Evolutionary conservation across 2,888 invertebrate genomes (phyloP).

Genomic region (Lagria hirta): DNA sequence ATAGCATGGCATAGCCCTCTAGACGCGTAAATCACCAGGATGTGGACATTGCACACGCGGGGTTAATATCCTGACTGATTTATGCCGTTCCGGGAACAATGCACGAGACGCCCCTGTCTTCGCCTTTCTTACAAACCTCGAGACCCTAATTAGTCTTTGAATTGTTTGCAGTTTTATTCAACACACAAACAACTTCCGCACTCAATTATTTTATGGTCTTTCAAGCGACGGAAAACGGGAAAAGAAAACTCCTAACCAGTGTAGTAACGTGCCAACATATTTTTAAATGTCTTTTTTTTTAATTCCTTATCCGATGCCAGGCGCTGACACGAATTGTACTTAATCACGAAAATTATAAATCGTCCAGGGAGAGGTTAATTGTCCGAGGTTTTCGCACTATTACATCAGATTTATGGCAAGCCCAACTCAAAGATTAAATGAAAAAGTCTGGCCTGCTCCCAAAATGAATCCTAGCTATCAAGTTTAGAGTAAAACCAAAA

Average conservation of each 20-base stretch:
- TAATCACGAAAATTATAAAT: constrained; percentile 19
- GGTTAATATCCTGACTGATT: constrained; percentile 54
- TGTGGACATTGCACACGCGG: constrained; percentile 53
- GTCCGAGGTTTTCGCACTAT: constrained; percentile 2
- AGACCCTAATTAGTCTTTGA: constrained; percentile 21
- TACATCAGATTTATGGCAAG: too few species aligned
- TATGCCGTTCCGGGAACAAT: constrained; percentile 40
- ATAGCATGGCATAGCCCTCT: constrained; percentile 51
- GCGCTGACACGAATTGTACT: constrained; percentile 16
- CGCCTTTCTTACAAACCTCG: constrained; percentile 18
- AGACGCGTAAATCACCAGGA: constrained; percentile 53
- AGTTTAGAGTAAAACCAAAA: too few species aligned
- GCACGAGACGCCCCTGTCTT: constrained; percentile 25
- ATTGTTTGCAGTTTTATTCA: constrained; percentile 26
- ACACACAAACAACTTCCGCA: constrained; percentile 23
- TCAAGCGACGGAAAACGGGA: constrained; percentile 13
- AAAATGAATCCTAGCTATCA: too few species aligned
- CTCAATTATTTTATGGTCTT: constrained; percentile 22
- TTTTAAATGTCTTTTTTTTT: constrained; percentile 10
- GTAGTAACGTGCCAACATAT: too few species aligned
- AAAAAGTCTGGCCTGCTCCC: too few species aligned
- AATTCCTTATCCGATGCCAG: constrained; percentile 3
- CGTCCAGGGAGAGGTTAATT: constrained; percentile 7
- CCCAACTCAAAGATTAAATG: too few species aligned
- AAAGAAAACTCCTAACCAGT: too few species aligned